phyloP scores from a whole-genome alignment of 2,113 vertebrate species.

The Halichoeres trimaculatus region DNA sequence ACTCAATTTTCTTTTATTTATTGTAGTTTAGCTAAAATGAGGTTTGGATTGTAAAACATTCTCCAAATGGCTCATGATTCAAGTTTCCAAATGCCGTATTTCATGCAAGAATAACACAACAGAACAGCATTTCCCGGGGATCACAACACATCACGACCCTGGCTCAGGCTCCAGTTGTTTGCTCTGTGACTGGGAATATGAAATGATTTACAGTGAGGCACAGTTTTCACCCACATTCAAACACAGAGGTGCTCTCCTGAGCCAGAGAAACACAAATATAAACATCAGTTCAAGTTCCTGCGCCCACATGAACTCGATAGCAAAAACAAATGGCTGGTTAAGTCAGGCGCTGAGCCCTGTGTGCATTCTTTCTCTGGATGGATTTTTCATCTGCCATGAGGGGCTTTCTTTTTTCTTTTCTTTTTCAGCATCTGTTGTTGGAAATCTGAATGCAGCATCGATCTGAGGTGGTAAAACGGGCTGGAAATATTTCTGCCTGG shows the following conservation, averaged over 20 bases:
- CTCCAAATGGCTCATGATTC: conserved; percentile 15
- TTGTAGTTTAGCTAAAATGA: background rate
- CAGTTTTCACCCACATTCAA: conserved; percentile 56
- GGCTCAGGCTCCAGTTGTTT: conserved; percentile 28
- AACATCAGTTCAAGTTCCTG: conserved; percentile 61
- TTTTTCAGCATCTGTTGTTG: conserved; percentile 42
- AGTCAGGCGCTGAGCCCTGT: conserved; percentile 36
- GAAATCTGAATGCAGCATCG: conserved; percentile 32
- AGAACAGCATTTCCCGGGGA: conserved; percentile 30
- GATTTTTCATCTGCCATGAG: conserved; percentile 57
- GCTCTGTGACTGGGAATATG: conserved; percentile 34
- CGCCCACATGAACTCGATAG: conserved; percentile 45
- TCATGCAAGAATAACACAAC: conserved; percentile 20
- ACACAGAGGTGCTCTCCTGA: conserved; percentile 27
- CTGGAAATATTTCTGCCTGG: conserved; percentile 38
- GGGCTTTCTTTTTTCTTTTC: conserved; percentile 27
- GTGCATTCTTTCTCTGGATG: conserved; percentile 62
- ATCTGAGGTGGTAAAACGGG: conserved; percentile 37
- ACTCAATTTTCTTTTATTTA: background rate
- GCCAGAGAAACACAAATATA: conserved; percentile 58
- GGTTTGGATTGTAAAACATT: background rate
- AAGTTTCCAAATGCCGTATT: conserved; percentile 21
- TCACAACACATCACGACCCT: conserved; percentile 17
- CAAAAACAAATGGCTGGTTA: conserved; percentile 56
- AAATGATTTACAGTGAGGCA: conserved; percentile 57